Evolutionary conservation across 2,888 invertebrate genomes (phyloP).

Genomic region (Odontomyia ornata): DNA sequence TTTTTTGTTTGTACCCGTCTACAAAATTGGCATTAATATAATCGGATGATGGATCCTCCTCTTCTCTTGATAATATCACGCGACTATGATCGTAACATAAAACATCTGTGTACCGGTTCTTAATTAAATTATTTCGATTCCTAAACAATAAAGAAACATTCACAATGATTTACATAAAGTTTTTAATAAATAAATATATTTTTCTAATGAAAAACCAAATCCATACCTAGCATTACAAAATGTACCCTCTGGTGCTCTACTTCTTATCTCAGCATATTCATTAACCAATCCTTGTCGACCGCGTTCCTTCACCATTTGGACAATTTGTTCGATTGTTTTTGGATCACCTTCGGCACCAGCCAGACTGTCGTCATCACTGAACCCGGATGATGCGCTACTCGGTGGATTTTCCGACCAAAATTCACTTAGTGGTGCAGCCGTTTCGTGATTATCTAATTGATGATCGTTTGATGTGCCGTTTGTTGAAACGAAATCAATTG

Average conservation of each 20-base stretch:
- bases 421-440: conserved; percentile 55
- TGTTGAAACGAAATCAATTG: conserved; percentile 52
- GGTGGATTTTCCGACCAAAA: conserved; percentile 70
- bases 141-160: conserved; percentile 58
- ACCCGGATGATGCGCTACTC: conserved; percentile 81
- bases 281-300: conserved; percentile 83
- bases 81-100: conserved; percentile 95
- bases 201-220: neutral
- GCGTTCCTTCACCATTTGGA: conserved; percentile 72
- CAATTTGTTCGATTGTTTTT: conserved; percentile 73
- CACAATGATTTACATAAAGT: too few relatives aligned
- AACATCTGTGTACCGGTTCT: conserved; percentile 94
- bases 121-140: conserved; percentile 76
- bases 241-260: conserved; percentile 84
- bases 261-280: conserved; percentile 89
- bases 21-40: conserved; percentile 99
- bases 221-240: conserved; percentile 87
- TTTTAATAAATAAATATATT: neutral
- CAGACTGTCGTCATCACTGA: conserved; percentile 90
- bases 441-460: conserved; percentile 58
- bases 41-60: conserved; percentile 81
- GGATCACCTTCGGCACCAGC: conserved; percentile 76
- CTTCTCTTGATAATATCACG: conserved; percentile 81
- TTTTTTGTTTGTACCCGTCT: conserved; percentile 96
- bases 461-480: conserved; percentile 61